Conservation (phyloP, 2,113 vertebrate genomes). For the Lepisosteus oculatus region DNA sequence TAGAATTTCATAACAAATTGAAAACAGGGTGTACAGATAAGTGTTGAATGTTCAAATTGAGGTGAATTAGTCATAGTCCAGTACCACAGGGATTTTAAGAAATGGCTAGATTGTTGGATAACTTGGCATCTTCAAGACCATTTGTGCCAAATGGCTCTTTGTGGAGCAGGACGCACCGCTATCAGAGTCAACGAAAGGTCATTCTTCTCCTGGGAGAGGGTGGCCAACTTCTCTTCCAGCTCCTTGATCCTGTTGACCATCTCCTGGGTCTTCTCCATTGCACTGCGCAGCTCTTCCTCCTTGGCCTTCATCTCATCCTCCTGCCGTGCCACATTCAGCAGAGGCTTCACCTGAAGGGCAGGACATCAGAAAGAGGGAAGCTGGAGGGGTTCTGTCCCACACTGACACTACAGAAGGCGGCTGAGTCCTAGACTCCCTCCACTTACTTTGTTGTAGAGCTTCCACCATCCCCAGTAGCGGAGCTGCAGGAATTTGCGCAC, state of each 20-base stretch:
- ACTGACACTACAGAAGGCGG: constrained; percentile 22
- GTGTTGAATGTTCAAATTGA: constrained; percentile 24
- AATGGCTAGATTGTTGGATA: too few species aligned
- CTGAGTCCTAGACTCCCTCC: constrained; percentile 58
- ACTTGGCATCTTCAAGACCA: constrained; percentile 31
- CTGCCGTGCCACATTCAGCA: constrained; percentile 67
- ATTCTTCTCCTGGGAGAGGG: constrained; percentile 78
- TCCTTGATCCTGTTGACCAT: constrained; percentile 67
- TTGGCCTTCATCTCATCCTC: constrained; percentile 65
- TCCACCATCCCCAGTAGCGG: constrained; percentile 81
- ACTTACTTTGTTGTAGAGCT: constrained; percentile 72
- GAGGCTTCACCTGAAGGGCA: constrained; percentile 61
- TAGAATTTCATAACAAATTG: too few species aligned
- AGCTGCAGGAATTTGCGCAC: constrained; percentile 79
- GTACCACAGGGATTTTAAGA: too few species aligned
- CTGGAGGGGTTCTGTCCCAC: not conserved
- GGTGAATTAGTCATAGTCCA: too few species aligned
- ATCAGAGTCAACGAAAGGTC: constrained; percentile 59
- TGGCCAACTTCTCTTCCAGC: constrained; percentile 77
- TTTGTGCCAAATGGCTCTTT: constrained; percentile 16
- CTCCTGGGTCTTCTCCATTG: constrained; percentile 73
- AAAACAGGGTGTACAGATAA: constrained; percentile 74
- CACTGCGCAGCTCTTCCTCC: constrained; percentile 68
- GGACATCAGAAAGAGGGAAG: constrained; percentile 48
- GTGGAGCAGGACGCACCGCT: constrained; percentile 63